A percentile compares a stretch with the other conserved stretches of the same genome.
phyloP scores from a whole-genome alignment of 1,140 invertebrate species.

The Drosophila nannoptera region DNA sequence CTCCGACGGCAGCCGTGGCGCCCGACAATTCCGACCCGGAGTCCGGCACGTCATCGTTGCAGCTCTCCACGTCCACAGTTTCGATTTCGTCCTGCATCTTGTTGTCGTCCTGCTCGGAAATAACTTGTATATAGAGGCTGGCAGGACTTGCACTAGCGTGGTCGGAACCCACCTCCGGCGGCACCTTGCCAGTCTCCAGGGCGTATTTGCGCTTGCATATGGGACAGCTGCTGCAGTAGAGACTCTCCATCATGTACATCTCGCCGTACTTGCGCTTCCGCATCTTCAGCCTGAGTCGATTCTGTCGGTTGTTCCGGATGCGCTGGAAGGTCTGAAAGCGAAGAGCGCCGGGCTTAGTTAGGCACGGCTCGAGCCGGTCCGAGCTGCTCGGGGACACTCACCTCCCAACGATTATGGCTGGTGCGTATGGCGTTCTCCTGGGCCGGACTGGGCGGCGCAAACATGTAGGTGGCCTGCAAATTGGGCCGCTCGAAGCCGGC shows the following conservation, averaged over 20 bases:
- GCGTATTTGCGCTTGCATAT: constrained; percentile 86
- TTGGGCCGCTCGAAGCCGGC: constrained; percentile 80
- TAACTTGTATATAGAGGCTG: background rate
- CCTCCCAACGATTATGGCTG: constrained; percentile 88
- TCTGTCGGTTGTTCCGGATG: constrained; percentile 89
- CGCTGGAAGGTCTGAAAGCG: constrained; percentile 85
- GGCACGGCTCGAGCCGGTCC: no score
- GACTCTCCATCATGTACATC: constrained; percentile 78
- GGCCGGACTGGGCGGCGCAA: constrained; percentile 75
- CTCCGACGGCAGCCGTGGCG: background rate
- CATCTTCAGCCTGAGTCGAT: constrained; percentile 81
- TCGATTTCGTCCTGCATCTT: constrained; percentile 80
- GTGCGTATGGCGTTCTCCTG: constrained; percentile 80
- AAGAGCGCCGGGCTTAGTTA: background rate
- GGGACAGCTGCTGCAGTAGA: constrained; percentile 83
- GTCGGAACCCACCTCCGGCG: constrained; percentile 82
- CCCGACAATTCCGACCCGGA: constrained; percentile 64
- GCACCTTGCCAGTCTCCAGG: constrained; percentile 82
- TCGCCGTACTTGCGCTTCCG: constrained; percentile 85
- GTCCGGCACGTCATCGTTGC: constrained; percentile 76
- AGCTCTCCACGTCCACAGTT: constrained; percentile 81
- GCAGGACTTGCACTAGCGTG: background rate
- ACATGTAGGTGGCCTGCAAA: constrained; percentile 77
- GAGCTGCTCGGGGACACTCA: no score
- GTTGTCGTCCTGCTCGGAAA: constrained; percentile 50